Evolutionary conservation across 2,113 vertebrate genomes (phyloP).

Genomic region (Pipra filicauda): DNA sequence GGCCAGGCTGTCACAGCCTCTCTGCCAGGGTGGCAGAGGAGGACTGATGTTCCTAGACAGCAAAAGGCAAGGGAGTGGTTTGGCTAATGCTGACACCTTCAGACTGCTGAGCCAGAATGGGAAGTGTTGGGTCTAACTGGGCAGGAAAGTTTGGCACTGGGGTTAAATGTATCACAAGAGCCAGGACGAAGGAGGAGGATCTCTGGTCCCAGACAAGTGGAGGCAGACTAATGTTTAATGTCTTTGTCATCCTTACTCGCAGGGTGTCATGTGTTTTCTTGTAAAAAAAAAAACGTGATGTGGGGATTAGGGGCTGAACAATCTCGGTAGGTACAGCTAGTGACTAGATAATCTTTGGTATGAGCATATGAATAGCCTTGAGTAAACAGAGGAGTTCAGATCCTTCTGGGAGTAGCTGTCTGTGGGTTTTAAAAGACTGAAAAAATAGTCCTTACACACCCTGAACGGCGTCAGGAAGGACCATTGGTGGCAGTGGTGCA

Average conservation of each 20-base stretch:
- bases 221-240: not conserved
- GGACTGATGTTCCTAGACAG: conserved; percentile 19
- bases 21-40: not conserved
- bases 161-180: not conserved
- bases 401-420: not conserved
- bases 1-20: not conserved
- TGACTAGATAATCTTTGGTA: not conserved
- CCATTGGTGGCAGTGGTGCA: not conserved
- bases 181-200: not conserved
- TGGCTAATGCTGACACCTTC: not conserved
- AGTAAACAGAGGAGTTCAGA: not conserved
- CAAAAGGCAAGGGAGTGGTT: conserved; percentile 12
- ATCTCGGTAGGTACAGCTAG: not conserved
- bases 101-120: not conserved
- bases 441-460: not conserved
- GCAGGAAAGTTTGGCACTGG: not conserved
- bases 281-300: accelerated
- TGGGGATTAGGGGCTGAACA: not conserved
- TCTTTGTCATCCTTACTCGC: not conserved
- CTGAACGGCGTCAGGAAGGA: not conserved
- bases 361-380: not conserved
- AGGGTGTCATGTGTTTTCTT: not conserved
- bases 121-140: not conserved
- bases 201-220: not conserved
- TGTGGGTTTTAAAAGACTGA: not conserved